Percentiles rank a stretch among this genome's conserved stretches.
Evolutionary conservation across 1,140 invertebrate genomes (phyloP).

Genomic region (Nasonia giraulti): DNA sequence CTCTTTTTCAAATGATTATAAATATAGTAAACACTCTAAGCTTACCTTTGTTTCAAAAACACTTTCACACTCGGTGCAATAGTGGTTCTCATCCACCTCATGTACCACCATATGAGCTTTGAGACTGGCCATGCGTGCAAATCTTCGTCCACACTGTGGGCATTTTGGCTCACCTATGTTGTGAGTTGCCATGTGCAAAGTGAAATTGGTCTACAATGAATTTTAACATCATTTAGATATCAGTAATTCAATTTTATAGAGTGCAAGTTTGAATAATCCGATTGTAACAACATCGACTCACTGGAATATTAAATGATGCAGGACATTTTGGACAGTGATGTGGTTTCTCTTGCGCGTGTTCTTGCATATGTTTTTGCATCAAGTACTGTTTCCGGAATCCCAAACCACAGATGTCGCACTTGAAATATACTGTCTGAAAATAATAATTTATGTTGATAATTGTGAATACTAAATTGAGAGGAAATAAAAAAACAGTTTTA

Average conservation of each 20-base stretch:
- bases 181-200: conserved; percentile 79
- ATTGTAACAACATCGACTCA: conserved; percentile 53
- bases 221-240: background rate
- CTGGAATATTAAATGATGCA: conserved; percentile 79
- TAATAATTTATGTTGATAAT: conserved; percentile 19
- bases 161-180: conserved; percentile 76
- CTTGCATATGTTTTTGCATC: conserved; percentile 75
- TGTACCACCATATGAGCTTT: conserved; percentile 83
- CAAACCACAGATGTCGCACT: conserved; percentile 76
- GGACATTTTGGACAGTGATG: conserved; percentile 78
- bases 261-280: background rate
- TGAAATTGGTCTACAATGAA: conserved; percentile 74
- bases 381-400: conserved; percentile 75
- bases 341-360: conserved; percentile 80
- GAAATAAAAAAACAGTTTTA: conserved; percentile 7
- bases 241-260: too few relatives aligned
- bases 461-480: background rate
- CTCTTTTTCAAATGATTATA: background rate
- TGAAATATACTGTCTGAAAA: conserved; percentile 68
- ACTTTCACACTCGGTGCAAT: conserved; percentile 82
- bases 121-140: conserved; percentile 80
- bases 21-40: background rate
- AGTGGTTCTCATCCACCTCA: conserved; percentile 81
- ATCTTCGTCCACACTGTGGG: conserved; percentile 80
- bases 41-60: conserved; percentile 80